These are phyloP conservation scores for Chloropsis hardwickii DNA, from an alignment of 2,113 vertebrate species.

Conservation along the genomic window DNA sequence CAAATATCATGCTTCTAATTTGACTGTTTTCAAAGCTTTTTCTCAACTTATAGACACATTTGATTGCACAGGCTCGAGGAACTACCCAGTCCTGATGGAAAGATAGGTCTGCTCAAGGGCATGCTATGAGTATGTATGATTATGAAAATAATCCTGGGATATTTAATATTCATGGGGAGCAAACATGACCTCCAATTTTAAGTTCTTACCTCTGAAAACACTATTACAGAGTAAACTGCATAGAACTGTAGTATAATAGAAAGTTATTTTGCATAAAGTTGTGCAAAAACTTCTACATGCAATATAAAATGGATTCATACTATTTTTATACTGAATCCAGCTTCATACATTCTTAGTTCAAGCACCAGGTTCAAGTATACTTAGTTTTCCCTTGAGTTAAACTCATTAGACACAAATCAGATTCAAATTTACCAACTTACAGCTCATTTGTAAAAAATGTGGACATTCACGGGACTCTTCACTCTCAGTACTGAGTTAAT, in stretches of 20 bases:
- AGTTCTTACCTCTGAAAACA: slow-evolving; percentile 9
- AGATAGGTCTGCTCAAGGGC: neutral
- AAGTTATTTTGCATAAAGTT: slow-evolving; percentile 35
- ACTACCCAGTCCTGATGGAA: neutral
- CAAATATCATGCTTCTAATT: neutral
- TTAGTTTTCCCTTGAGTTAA: slow-evolving; percentile 6
- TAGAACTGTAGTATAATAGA: slow-evolving; percentile 9
- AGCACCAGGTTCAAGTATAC: neutral
- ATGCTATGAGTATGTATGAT: neutral
- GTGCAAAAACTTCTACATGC: neutral
- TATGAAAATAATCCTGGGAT: slow-evolving; percentile 30
- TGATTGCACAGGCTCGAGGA: neutral
- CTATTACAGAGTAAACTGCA: neutral
- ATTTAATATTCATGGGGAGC: slow-evolving; percentile 44
- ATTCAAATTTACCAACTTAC: neutral
- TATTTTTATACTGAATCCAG: slow-evolving; percentile 28
- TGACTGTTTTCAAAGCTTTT: slow-evolving; percentile 16
- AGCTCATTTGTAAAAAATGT: neutral
- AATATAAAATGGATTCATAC: neutral
- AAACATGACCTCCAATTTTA: slow-evolving; percentile 43
- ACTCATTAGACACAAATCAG: neutral
- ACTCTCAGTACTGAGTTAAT: neutral
- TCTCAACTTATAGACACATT: neutral
- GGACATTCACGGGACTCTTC: neutral
- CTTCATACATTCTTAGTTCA: neutral